Base-by-base conservation (phyloP, 2,888 invertebrate genomes). In the Osedax frankpressi region DNA sequence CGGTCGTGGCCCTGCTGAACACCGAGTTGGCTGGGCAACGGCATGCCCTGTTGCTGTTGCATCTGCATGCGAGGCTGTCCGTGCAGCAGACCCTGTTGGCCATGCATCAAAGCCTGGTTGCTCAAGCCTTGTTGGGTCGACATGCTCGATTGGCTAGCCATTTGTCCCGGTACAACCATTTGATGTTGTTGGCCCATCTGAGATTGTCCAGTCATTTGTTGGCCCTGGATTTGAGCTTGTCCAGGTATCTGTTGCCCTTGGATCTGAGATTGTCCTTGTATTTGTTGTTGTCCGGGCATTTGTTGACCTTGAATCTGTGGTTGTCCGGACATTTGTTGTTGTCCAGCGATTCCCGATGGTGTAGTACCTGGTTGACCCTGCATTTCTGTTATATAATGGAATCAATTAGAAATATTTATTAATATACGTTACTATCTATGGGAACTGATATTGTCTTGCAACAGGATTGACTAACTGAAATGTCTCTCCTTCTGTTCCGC, bases 211-310 rank as follows among this genome's bases (percentile, higher is more conserved):
- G n/a, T n/a, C n/a, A n/a, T n/a, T 44, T 73, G 75, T 60, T 75
- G 74, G 70, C 73, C 73, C 70, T 74, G 73, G 19, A 69, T 44
- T 24, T 70, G 68, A 6, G 73, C 70, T 60, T 73, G 73, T 24
- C 44, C 70, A 70, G 19, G 73, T 65, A 28, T 74, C 26, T 74
- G 75, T 59, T 75, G 74, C 69, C 73, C 73, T 73, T 74, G 74
- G n/a, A 67, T 29, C 25, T 67, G 71, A 2, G 72, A 72, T 60
- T 74, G 74, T n/a, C 44, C 67, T 74, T n/a, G 72, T 71, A 27
- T 71, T 30, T 30, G n/a, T 72, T 73, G 28, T 26, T 6, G 69
- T 2, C 11, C 69, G 2, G n/a, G 28, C 3, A 26, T 26, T 65
- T 27, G 28, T 26, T 6, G 69, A 3, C 11, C 69, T 3, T 28